These are phyloP conservation scores for Hepsetus odoe DNA, from an alignment of 2,113 vertebrate genomes.

Conservation along the genomic window DNA sequence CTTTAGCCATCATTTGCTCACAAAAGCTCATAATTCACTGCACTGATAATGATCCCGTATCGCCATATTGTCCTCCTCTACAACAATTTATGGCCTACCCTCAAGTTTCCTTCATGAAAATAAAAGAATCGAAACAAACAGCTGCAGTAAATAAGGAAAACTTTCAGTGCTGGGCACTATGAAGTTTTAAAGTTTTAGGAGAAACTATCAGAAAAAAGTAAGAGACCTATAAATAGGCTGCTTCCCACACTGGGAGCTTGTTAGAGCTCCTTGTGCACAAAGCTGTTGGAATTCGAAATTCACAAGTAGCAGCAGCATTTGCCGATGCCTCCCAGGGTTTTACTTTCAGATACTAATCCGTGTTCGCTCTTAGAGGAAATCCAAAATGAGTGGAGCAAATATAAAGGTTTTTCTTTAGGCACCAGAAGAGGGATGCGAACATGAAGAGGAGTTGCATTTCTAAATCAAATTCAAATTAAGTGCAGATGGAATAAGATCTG, in stretches of 20 bases:
- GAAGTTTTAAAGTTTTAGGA: not conserved
- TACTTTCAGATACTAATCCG: not conserved
- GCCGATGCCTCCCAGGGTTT: not conserved
- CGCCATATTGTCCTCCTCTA: no score
- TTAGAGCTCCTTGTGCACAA: slow-evolving; percentile 10
- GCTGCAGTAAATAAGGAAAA: slow-evolving; percentile 1
- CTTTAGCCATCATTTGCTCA: no score
- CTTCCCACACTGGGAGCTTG: not conserved
- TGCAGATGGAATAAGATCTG: no score
- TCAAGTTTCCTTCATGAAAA: no score
- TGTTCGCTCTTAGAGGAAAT: not conserved
- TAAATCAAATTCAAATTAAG: not conserved
- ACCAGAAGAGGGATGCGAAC: not conserved
- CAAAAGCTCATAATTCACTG: no score
- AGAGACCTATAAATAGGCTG: slow-evolving; percentile 19
- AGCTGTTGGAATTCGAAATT: slow-evolving; percentile 22
- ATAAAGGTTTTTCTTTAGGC: not conserved
- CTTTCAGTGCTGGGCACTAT: no score
- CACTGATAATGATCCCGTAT: no score
- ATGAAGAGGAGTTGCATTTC: not conserved
- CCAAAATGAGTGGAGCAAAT: not conserved
- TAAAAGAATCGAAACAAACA: no score
- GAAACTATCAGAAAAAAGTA: not conserved
- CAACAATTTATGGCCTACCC: no score
- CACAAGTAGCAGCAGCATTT: not conserved